phyloP scores from a whole-genome alignment of 2,797 vertebrate genomes.

The Enteromius thamalakanensis region DNA sequence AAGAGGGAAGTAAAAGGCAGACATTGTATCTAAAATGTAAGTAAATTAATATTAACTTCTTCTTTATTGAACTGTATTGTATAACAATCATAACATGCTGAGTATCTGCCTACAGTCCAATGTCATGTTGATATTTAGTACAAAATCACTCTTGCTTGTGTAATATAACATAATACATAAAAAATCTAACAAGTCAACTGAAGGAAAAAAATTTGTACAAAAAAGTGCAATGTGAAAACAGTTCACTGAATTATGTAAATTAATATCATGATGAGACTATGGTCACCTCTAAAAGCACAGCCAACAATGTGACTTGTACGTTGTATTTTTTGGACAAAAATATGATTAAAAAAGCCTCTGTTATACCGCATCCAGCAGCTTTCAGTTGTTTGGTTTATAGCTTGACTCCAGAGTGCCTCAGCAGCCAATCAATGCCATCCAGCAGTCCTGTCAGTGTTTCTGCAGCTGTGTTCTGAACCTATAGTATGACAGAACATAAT shows the following conservation, averaged over 20 bases:
- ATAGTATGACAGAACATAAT: slow-evolving; percentile 54
- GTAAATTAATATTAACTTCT: background rate
- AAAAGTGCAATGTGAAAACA: background rate
- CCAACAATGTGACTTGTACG: background rate
- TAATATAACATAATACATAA: too few relatives aligned
- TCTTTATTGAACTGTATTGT: background rate
- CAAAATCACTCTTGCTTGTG: background rate
- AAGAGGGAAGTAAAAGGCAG: background rate
- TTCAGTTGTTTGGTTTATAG: slow-evolving; percentile 51
- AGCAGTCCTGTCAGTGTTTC: slow-evolving; percentile 85
- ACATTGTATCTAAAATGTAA: background rate
- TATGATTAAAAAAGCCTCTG: background rate
- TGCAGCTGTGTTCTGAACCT: slow-evolving; percentile 89
- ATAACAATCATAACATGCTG: background rate
- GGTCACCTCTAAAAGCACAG: background rate
- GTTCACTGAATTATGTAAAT: background rate
- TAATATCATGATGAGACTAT: background rate
- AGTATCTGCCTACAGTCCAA: background rate
- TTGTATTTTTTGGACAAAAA: background rate
- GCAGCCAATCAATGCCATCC: slow-evolving; percentile 88
- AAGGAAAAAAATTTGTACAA: background rate
- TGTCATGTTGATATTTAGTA: background rate
- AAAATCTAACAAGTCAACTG: background rate
- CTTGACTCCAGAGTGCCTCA: slow-evolving; percentile 80
- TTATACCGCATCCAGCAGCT: background rate